Evolutionary conservation across 2,797 vertebrate genomes (phyloP), one percentile per base, ranked within the genome.

Genomic region (Chrysocyon brachyurus): DNA sequence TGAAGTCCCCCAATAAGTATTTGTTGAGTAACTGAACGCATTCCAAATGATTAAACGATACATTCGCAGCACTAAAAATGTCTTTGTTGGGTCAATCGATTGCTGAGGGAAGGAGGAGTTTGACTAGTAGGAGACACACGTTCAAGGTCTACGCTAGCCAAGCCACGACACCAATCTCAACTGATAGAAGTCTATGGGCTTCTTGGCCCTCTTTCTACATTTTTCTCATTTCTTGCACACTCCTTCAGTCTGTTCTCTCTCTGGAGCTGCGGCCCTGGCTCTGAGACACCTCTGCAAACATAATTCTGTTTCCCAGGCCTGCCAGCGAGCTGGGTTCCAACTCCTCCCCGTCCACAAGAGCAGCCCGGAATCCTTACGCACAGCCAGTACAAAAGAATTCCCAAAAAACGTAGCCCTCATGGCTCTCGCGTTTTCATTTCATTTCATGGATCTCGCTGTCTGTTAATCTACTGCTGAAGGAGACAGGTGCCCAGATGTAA

Each of bases 371-470:
- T 24, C 46, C 31, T 24, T 31, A 3, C 19, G 66, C 21, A n/a
- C 26, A 24, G 11, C 8, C 21, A 1, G n/a, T 61, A 31, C 15
- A 31, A 54, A 79, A 28, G 33, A 33, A 54, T 83, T 57, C 75
- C 64, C 5, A 3, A 82, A 59, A 49, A 59, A 49, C 0, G 1
- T 0, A 19, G 40, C 21, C 28, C n/a, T 79, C 19, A 0, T 0
- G 2, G 26, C 6, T 31, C 64, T 88, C 40, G 16, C 49, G 61
- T 64, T 46, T 46, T 46, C 40, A 46, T 46, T 46, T 46, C 40
- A 46, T 46, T 46, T 46, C 40, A 46, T 46, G 40, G 6, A 8
- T 46, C 40, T 46, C 40, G 40, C 40, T 7, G 4, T 54, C 17
- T 70, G 15, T 83, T 33, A 16, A 19, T 68, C 68, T 6, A 12